Base-by-base conservation (phyloP, 2,797 vertebrate species). In the Sebastes hubbsi region DNA sequence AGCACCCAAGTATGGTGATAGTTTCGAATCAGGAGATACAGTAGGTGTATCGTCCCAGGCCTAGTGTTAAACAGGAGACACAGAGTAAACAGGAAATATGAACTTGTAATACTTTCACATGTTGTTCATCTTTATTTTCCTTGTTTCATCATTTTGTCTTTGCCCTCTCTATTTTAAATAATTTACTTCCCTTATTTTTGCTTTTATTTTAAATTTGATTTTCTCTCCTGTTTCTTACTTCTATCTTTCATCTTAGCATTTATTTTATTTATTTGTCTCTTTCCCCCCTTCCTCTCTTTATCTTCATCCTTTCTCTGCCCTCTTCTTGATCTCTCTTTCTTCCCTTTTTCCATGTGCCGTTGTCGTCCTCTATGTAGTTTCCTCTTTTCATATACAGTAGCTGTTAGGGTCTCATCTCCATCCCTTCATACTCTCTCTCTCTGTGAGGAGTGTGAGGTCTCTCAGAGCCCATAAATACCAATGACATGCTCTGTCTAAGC, bases 401-500 rank as follows among this genome's bases (percentile, higher is more conserved):
- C 13, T 12, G 12, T 62, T 59, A 62, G 27, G 13, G 32, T 77
- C 63, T 83, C 30, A 79, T 82, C 80, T 80, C 49, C 30, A 7
- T 68, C 65, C 36, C 63, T 83, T 69, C 56, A 32, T 18, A 25
- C 36, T 4, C 36, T 36, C 73, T 55, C 76, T 77, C 14, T 32
- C 68, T 74, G 67, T 59, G 32, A 42, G 14, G 63, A 79, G 76
- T 54, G 63, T 42, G 79, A 71, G 46, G 68, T 52, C 69, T 87
- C 72, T 77, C 52, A 61, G 60, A 61, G 70, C 63, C 73, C 79
- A 80, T 82, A 84, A 86, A 86, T 67, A 85, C 83, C 78, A 79
- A 86, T 80, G 80, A 84, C 77, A 82, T 77, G 82, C 77, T 78
- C 72, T 24, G n/a, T 77, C 72, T 83, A 16, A 59, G 71, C 79